Conservation (phyloP, 2,888 invertebrate species). For the Drosophila hamatofila region DNA sequence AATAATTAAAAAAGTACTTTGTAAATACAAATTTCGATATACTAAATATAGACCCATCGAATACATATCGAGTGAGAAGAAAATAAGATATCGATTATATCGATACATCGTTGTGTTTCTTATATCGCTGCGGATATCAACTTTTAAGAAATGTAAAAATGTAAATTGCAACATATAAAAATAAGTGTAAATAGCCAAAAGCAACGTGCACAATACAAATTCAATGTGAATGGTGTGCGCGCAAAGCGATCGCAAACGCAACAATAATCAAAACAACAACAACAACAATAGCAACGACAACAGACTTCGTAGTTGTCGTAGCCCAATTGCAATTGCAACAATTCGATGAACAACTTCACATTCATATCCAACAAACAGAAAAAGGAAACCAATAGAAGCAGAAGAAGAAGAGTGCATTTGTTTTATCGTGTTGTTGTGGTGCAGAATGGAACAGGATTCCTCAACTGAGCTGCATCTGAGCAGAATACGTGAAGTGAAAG, state of each 20-base stretch:
- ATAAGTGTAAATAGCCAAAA: conserved; percentile 63
- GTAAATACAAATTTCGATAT: background rate
- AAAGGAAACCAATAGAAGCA: conserved; percentile 46
- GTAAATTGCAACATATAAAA: conserved; percentile 65
- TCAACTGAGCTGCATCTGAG: conserved; percentile 82
- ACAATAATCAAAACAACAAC: conserved; percentile 50
- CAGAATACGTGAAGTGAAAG: conserved; percentile 83
- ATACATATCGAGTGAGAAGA: conserved; percentile 29
- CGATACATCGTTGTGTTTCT: conserved; percentile 53
- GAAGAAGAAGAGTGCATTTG: conserved; percentile 57
- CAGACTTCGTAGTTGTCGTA: conserved; percentile 45
- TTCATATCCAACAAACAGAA: conserved; percentile 50
- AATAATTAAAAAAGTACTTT: background rate
- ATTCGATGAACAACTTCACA: conserved; percentile 67
- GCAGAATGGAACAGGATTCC: conserved; percentile 83
- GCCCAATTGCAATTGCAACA: conserved; percentile 73
- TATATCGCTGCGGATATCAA: conserved; percentile 64
- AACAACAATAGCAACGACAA: conserved; percentile 50
- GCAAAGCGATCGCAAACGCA: conserved; percentile 54
- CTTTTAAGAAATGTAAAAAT: conserved; percentile 74
- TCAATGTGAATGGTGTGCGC: conserved; percentile 64
- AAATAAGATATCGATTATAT: conserved; percentile 35
- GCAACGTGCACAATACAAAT: conserved; percentile 49
- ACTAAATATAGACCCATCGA: conserved; percentile 22
- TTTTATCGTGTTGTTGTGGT: conserved; percentile 53